These are phyloP conservation scores for Chouioia cunea DNA, from an alignment of 2,888 invertebrate genomes.

Conservation along the genomic window DNA sequence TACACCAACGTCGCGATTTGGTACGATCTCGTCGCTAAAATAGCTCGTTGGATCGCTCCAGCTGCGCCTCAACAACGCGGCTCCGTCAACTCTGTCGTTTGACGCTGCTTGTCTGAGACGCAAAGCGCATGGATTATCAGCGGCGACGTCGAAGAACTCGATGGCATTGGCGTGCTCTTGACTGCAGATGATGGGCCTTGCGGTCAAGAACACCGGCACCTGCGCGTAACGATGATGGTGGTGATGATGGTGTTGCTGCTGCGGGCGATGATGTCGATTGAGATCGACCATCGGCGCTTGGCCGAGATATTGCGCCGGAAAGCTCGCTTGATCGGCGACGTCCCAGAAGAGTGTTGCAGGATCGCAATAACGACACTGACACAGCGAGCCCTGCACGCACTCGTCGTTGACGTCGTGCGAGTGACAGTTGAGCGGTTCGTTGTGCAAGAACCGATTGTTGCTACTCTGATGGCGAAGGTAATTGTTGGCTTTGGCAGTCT, in stretches of 20 bases:
- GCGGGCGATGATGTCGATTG: background rate
- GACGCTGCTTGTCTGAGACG: constrained; percentile 53
- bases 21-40: constrained; percentile 62
- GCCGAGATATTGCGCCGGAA: constrained; percentile 70
- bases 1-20: constrained; percentile 67
- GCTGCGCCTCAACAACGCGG: constrained; percentile 70
- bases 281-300: constrained; percentile 35
- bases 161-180: constrained; percentile 50
- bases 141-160: constrained; percentile 60
- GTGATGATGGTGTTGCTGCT: constrained; percentile 50
- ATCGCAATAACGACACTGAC: constrained; percentile 84
- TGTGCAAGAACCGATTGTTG: constrained; percentile 51
- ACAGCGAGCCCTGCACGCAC: constrained; percentile 68
- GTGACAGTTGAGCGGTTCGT: constrained; percentile 53
- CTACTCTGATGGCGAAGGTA: constrained; percentile 47
- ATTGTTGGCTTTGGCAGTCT: constrained; percentile 39
- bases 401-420: constrained; percentile 50
- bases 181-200: constrained; percentile 51
- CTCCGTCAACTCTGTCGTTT: constrained; percentile 51
- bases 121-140: constrained; percentile 66
- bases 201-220: constrained; percentile 50
- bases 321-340: constrained; percentile 73
- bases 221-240: constrained; percentile 47
- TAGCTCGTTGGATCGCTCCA: constrained; percentile 76
- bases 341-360: constrained; percentile 83